A percentile compares a stretch with the other conserved stretches of the same genome.
phyloP scores from a whole-genome alignment of 2,888 invertebrate genomes.

The Nomada ferruginata region DNA sequence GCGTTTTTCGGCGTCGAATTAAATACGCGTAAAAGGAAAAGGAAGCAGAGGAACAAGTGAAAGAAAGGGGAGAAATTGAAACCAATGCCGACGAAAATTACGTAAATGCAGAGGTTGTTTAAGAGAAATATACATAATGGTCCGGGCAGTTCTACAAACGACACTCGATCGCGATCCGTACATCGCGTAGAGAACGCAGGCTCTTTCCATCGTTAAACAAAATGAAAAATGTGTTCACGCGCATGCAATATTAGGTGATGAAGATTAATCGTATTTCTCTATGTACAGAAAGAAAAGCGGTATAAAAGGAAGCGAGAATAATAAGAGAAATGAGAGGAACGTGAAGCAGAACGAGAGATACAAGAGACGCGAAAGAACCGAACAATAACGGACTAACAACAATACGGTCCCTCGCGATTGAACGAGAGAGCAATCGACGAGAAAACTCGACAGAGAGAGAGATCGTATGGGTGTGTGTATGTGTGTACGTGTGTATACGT shows the following conservation, averaged over 20 bases:
- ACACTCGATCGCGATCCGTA: conserved; percentile 51
- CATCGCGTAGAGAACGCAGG: conserved; percentile 13
- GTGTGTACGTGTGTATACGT: neutral
- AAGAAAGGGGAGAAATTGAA: neutral
- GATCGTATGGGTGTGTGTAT: conserved; percentile 9
- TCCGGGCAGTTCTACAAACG: conserved; percentile 73
- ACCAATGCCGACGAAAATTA: conserved; percentile 42
- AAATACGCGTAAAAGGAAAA: conserved; percentile 11
- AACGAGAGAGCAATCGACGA: conserved; percentile 39
- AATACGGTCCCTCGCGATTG: conserved; percentile 41
- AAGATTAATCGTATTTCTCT: conserved; percentile 70
- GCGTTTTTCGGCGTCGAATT: conserved; percentile 49
- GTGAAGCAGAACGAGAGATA: conserved; percentile 30
- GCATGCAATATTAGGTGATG: conserved; percentile 79
- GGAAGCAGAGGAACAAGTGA: neutral
- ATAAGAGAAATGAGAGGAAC: conserved; percentile 19
- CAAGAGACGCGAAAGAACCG: conserved; percentile 29
- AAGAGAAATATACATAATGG: conserved; percentile 41
- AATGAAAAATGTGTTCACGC: conserved; percentile 76
- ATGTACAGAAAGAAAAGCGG: conserved; percentile 56
- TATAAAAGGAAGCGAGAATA: conserved; percentile 26
- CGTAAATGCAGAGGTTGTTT: conserved; percentile 12
- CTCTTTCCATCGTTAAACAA: conserved; percentile 71
- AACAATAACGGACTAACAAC: conserved; percentile 53
- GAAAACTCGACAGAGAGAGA: conserved; percentile 10